Evolutionary conservation across 2,888 invertebrate genomes (phyloP), one percentile per base, ranked within the genome.

Genomic region (Drosophila paucipuncta): DNA sequence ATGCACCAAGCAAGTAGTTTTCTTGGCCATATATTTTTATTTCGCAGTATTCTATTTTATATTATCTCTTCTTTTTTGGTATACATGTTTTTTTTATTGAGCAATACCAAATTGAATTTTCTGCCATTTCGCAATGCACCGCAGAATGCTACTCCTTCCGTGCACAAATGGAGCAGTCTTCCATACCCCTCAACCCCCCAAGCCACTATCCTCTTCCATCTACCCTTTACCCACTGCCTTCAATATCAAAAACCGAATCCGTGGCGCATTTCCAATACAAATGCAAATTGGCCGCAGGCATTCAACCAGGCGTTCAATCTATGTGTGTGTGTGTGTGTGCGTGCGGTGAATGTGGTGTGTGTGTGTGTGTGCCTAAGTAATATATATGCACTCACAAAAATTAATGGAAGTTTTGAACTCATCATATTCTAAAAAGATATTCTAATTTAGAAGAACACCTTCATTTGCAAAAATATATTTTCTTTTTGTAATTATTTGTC

Each of bases 211-310:
- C 31, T 13, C 6, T 55, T 13, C n/a, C 1, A 4, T 22, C 16
- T 13, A 18, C 37, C 25, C 0, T 49, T 43, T 60, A 58, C 68
- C 39, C 61, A 74, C 22, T 49, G 43, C 25, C 7, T 11, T 58
- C 70, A 59, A 59, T 43, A 50, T 28, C 18, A 35, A 35, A 64
- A 76, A 57, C 64, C 73, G 66, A 79, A 74, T 65, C 62, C 59
- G 68, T 57, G 68, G 80, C 87, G 64, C 73, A 80, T 76, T 72
- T 63, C 68, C 60, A 76, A 78, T 80, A 65, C 81, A 80, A 78
- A 80, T 76, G 82, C 76, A 89, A 85, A 85, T 85, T 89, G 87
- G 76, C 89, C 89, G 59, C 87, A 84, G 87, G 84, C 89, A 74
- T 78, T 63, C 78, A 80, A 68, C 68, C 74, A 75, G 63, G 70